Evolutionary conservation across 2,797 vertebrate genomes (phyloP).

Genomic region (Alectoris magna): DNA sequence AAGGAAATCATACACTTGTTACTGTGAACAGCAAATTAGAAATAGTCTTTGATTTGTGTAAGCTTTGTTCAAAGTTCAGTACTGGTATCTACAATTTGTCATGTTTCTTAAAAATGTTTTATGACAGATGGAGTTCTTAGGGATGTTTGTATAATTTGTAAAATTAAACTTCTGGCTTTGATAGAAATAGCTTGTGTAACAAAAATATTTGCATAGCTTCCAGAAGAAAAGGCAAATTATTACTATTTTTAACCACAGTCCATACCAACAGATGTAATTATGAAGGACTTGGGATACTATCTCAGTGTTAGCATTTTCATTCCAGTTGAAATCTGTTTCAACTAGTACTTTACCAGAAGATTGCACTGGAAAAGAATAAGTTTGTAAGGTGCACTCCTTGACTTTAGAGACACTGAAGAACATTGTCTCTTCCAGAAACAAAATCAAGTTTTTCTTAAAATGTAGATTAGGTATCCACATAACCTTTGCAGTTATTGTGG

Average conservation of each 20-base stretch:
- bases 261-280: not conserved
- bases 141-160: not conserved
- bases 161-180: not conserved
- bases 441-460: not conserved
- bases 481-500: not conserved
- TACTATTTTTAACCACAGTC: not conserved
- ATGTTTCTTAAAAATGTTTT: not conserved
- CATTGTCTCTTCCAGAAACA: not conserved
- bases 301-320: not conserved
- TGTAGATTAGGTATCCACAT: not conserved
- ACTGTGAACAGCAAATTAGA: not conserved
- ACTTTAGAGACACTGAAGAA: not conserved
- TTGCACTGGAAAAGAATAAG: not conserved
- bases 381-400: not conserved
- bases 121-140: not conserved
- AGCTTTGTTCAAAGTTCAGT: not conserved
- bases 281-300: not conserved
- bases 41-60: not conserved
- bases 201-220: not conserved
- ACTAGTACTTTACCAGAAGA: not conserved
- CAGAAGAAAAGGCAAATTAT: not conserved
- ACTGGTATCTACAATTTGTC: not conserved
- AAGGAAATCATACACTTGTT: not conserved
- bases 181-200: not conserved
- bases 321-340: not conserved